Percentiles rank a stretch among this genome's conserved stretches.
These are phyloP conservation scores for Trachemys scripta DNA, from an alignment of 2,113 vertebrate species.

Conservation along the genomic window DNA sequence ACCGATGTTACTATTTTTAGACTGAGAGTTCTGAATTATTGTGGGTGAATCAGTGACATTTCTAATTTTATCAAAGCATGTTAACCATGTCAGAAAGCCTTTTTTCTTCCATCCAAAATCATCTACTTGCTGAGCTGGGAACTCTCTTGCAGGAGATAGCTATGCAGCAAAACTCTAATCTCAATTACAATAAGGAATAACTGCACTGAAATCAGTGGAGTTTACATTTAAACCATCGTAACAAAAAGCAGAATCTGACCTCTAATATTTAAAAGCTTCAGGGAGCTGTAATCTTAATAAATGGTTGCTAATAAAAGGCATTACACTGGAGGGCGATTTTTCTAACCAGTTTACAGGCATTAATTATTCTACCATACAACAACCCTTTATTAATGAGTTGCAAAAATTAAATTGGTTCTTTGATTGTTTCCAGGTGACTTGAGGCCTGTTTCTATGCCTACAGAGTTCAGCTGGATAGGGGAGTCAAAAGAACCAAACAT, in stretches of 20 bases:
- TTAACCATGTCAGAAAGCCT: not conserved
- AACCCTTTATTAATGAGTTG: not conserved
- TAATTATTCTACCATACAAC: not conserved
- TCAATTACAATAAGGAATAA: not conserved
- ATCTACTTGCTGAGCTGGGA: not conserved
- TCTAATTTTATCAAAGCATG: not conserved
- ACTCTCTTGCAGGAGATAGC: not conserved
- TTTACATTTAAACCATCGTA: fast-evolving
- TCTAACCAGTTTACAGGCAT: not conserved
- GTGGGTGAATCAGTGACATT: not conserved
- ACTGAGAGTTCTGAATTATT: not conserved
- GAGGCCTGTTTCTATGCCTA: slow-evolving; percentile 88
- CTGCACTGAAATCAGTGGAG: not conserved
- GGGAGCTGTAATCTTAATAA: not conserved
- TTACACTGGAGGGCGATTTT: not conserved
- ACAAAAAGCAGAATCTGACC: not conserved
- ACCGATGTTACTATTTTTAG: not conserved
- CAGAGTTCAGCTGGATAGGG: slow-evolving; percentile 87
- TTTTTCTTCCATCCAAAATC: not conserved
- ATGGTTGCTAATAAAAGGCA: not conserved
- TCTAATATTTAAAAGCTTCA: not conserved
- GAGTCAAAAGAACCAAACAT: slow-evolving; percentile 87
- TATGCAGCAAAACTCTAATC: not conserved
- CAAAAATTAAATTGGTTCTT: slow-evolving; percentile 67
- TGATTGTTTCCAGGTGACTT: slow-evolving; percentile 88